Evolutionary conservation across 2,888 invertebrate genomes (phyloP).

Genomic region (Salticus scenicus): DNA sequence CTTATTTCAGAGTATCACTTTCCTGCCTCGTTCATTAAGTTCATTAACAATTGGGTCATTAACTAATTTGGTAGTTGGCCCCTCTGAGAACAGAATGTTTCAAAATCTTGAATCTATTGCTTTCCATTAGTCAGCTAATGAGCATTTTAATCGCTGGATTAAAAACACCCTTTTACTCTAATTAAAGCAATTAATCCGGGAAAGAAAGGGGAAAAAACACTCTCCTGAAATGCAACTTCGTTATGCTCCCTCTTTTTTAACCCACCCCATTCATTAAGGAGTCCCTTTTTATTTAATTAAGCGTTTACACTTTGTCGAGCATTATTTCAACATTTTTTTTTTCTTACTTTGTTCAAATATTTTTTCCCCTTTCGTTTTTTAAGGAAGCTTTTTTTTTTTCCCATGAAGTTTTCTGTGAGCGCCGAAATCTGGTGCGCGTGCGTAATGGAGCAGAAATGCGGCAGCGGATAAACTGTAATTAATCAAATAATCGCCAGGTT

Average conservation of each 20-base stretch:
- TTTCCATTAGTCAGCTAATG: constrained; percentile 65
- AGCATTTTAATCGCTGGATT: constrained; percentile 66
- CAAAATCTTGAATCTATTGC: constrained; percentile 59
- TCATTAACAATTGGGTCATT: constrained; percentile 49
- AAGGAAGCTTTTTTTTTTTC: constrained; percentile 33
- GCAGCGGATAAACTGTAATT: constrained; percentile 62
- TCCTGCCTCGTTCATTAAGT: constrained; percentile 40
- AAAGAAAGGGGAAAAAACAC: constrained; percentile 35
- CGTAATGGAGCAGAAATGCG: constrained; percentile 36
- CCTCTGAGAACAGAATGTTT: constrained; percentile 27
- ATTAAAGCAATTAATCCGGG: constrained; percentile 69
- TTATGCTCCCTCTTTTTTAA: constrained; percentile 23
- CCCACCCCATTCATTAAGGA: constrained; percentile 47
- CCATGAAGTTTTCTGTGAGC: constrained; percentile 39
- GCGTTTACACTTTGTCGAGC: constrained; percentile 69
- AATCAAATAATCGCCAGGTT: constrained; percentile 68
- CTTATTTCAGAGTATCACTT: neutral
- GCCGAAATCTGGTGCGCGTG: constrained; percentile 38
- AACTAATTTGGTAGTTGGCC: constrained; percentile 57
- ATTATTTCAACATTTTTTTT: constrained; percentile 42
- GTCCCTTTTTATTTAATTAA: constrained; percentile 70
- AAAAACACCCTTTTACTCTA: constrained; percentile 69
- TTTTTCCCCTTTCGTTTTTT: neutral
- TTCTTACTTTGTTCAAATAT: neutral
- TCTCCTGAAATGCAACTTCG: constrained; percentile 18